Percentiles rank a stretch among this genome's conserved stretches.
phyloP scores from a whole-genome alignment of 2,888 invertebrate species.

The Pseudolycoriella hygida region DNA sequence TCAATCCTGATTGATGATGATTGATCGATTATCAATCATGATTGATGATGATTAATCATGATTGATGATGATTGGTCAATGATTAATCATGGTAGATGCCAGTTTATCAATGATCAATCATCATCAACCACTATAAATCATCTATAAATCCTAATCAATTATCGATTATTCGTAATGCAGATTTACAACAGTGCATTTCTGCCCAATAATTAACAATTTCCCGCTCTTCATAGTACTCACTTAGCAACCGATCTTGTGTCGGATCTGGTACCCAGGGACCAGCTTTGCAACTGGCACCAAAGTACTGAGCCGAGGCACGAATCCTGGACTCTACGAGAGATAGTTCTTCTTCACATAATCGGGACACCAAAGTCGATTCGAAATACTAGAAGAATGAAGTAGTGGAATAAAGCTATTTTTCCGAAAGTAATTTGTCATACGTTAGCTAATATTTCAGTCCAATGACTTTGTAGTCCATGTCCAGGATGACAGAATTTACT shows the following conservation, averaged over 20 bases:
- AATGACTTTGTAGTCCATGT: slow-evolving; percentile 45
- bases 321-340: slow-evolving; percentile 62
- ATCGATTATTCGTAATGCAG: background rate
- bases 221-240: no score
- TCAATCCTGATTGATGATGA: no score
- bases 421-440: slow-evolving; percentile 30
- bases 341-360: slow-evolving; percentile 47
- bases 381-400: slow-evolving; percentile 41
- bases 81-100: no score
- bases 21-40: no score
- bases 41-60: no score
- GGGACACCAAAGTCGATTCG: slow-evolving; percentile 50
- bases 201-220: background rate
- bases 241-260: slow-evolving; percentile 42
- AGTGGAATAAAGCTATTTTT: slow-evolving; percentile 4
- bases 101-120: no score
- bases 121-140: no score
- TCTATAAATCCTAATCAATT: background rate
- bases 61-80: no score
- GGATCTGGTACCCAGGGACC: slow-evolving; percentile 65
- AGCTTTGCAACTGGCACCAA: slow-evolving; percentile 67
- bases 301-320: slow-evolving; percentile 53
- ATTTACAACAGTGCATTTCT: background rate
- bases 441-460: slow-evolving; percentile 57
- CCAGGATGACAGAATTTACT: slow-evolving; percentile 71